Evolutionary conservation across 2,888 invertebrate species (phyloP), one percentile per base, ranked within the genome.

Genomic region (Cremastobaeus sp.): DNA sequence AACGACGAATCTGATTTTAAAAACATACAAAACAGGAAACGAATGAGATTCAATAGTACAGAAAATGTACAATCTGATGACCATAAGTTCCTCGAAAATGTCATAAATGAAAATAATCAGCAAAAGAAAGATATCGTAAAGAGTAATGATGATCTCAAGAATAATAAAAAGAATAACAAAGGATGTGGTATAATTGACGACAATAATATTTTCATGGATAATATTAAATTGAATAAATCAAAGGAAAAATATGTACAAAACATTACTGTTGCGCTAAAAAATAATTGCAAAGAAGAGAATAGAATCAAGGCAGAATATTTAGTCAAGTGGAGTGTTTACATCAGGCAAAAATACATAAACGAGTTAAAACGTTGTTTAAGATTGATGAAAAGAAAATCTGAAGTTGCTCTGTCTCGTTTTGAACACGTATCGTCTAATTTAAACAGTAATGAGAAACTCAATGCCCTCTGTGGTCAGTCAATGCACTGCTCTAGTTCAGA

Each of bases 341-440:
- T 8, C 3, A 54, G 52, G 17, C 11, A 54, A 39, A 37, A 15
- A 3, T 17, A 37, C 28, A 17, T 37, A 11, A 54, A 25, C 8
- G n/a, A 57, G 1, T 32, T 57, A 8, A 57, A 11, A 30, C 3
- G 14, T 2, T 3, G 5, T 9, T 32, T 60, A 5, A 11, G 50
- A 17, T 34, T 64, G 25, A 15, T 64, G 2, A 41, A 52, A 64
- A 64, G 12, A 17, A 64, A 52, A 52, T 39, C 14, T 20, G 17
- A 48, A 28, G 41, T 39, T 17, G 14, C 48, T 20, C 2, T 60
- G 21, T 30, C 48, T 4, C 48, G 60, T 11, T 39, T 48, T 3
- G 17, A 50, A 30, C 5, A 18, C 0, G 3, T 30, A 15, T 48
- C 60, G 9, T 3, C 5, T 11, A 41, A 48, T 39, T 15, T 48